These are phyloP conservation scores for Ailuropoda melanoleuca DNA, from an alignment of 2,113 vertebrate genomes.

Conservation along the genomic window DNA sequence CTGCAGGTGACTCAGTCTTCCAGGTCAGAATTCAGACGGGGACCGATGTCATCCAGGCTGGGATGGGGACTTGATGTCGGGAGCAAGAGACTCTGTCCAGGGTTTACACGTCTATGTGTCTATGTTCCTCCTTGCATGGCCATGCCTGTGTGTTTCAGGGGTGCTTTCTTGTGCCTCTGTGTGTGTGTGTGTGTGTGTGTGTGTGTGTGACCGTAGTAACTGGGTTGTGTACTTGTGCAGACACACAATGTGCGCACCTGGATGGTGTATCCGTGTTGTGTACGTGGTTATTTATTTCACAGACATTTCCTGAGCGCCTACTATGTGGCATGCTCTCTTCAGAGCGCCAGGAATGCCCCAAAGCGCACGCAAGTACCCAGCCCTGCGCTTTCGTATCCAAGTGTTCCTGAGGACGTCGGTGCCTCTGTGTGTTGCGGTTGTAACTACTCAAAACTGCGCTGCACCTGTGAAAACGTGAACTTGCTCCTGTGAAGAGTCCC, in stretches of 20 bases:
- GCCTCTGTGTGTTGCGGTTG: neutral
- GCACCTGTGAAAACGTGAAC: neutral
- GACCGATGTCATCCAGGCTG: neutral
- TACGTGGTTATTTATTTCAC: neutral
- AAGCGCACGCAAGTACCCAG: neutral
- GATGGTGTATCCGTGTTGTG: neutral
- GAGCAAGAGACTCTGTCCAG: too few relatives aligned
- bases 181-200: neutral
- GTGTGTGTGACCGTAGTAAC: neutral
- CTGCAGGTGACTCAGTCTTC: neutral
- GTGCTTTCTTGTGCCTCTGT: neutral
- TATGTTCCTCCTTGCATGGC: too few relatives aligned
- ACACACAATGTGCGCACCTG: too few relatives aligned
- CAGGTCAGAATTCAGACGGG: neutral
- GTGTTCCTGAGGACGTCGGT: neutral
- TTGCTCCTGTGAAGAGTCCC: neutral
- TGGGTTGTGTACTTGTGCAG: neutral
- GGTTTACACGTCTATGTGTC: neutral
- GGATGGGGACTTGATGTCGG: neutral
- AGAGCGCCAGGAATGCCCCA: neutral
- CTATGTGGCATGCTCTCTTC: neutral
- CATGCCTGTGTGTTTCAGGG: neutral
- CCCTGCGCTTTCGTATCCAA: neutral
- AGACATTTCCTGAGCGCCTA: neutral
- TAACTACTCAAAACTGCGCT: neutral